Evolutionary conservation across 2,797 vertebrate genomes (phyloP).

Genomic region (Centropyge bicolor): DNA sequence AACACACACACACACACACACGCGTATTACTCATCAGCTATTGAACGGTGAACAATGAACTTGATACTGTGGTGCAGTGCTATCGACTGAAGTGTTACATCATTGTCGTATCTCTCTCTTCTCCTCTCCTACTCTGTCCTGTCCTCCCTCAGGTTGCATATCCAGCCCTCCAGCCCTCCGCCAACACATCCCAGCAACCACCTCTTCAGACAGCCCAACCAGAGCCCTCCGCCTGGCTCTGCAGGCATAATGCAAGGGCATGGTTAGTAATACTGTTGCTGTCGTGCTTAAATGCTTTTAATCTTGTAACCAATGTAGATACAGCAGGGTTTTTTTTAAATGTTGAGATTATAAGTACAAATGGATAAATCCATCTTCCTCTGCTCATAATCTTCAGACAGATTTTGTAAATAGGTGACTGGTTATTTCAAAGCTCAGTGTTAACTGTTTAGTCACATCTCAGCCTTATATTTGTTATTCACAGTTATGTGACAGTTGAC

Average conservation of each 20-base stretch:
- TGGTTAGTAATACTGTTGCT: conserved; percentile 82
- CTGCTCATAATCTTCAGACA: no score
- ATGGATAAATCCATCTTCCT: background rate
- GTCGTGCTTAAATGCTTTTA: background rate
- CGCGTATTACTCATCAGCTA: conserved; percentile 59
- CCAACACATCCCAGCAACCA: conserved; percentile 98
- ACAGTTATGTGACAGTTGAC: background rate
- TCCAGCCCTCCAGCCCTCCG: conserved; percentile 97
- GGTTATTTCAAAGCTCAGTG: background rate
- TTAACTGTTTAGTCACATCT: conserved; percentile 1
- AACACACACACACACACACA: conserved; percentile 38
- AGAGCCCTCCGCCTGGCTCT: conserved; percentile 92
- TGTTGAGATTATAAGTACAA: background rate
- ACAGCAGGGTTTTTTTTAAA: background rate
- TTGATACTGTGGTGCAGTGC: conserved; percentile 55
- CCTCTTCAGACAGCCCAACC: conserved; percentile 95
- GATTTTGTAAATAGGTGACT: background rate
- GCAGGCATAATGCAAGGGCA: conserved; percentile 92
- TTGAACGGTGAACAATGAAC: conserved; percentile 57
- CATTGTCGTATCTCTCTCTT: conserved; percentile 59
- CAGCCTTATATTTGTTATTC: background rate
- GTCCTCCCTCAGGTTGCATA: conserved; percentile 90
- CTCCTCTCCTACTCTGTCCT: conserved; percentile 62
- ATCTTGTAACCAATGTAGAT: conserved; percentile 10
- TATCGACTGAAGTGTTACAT: conserved; percentile 74